A percentile compares a stretch with the other conserved stretches of the same genome.
Evolutionary conservation across 2,797 vertebrate species (phyloP).

Genomic region (Sciurus vulgaris): DNA sequence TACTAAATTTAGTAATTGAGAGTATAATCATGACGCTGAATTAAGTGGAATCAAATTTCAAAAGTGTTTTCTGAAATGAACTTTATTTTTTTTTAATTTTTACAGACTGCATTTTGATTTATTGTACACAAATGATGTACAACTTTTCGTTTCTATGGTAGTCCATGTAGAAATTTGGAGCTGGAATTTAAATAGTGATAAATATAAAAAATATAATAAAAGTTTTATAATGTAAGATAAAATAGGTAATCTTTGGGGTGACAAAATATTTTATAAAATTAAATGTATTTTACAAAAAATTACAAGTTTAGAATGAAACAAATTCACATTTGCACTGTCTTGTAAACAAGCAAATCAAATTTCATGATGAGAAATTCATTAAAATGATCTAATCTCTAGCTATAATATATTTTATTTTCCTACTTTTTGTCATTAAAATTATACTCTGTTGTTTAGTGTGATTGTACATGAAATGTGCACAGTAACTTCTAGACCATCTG

Average conservation of each 20-base stretch:
- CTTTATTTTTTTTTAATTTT: background rate
- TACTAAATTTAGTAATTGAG: background rate
- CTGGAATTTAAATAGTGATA: constrained; percentile 14
- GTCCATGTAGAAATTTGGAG: background rate
- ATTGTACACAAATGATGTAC: no score
- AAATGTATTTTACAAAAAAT: background rate
- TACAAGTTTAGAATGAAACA: background rate
- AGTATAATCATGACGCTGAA: background rate
- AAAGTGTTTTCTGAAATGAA: background rate
- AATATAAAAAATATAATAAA: background rate
- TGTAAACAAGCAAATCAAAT: background rate
- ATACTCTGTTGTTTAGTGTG: background rate
- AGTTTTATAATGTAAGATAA: background rate
- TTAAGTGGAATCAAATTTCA: background rate
- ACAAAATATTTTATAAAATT: constrained; percentile 10
- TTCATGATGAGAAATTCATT: background rate
- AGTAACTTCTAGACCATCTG: constrained; percentile 68
- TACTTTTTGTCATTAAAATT: constrained; percentile 59
- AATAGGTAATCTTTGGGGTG: background rate
- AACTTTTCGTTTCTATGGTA: no score
- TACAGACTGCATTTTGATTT: no score
- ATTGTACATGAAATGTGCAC: constrained; percentile 55
- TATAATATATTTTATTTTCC: constrained; percentile 30
- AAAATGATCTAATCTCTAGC: background rate
- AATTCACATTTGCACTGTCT: background rate